Base-by-base conservation (phyloP, 2,113 vertebrate species). In the Corydoras sp. region DNA sequence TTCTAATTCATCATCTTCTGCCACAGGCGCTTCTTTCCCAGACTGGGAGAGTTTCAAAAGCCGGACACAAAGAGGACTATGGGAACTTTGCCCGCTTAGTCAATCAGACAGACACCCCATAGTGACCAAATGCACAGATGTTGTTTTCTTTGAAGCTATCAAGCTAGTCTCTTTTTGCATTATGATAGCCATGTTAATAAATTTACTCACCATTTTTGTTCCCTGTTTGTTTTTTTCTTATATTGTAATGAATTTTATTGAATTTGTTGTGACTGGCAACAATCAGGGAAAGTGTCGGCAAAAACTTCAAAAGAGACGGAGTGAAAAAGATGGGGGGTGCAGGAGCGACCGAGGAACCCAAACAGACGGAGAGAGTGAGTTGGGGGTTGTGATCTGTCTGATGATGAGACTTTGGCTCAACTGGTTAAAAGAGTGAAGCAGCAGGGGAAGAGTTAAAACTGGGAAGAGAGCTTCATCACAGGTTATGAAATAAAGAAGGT, bases 351-450 rank as follows among this genome's bases (percentile, higher is more conserved):
- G 35, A 43, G 35, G 35, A 43, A 53, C 13, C 10, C 94, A 94
- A 90, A 92, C 90, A 93, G 92, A 90, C 89, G 87, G 86, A 87
- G 93, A 91, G 89, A 91, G 89, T 83, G 90, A 43, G 62, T 31
- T 48, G 63, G 75, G 75, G 32, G 68, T 48, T 29, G 71, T 59
- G 71, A 62, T 70, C 58, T 64, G 74, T 70, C 51, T 76, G 74
- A 69, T 61, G 61, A 70, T 24, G 43, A 76, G 78, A 74, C 71
- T 68, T 43, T 65, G 61, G 69, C 92, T 94, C 93, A 92, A 95
- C 93, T 92, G 93, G 79, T 81, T 89, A 92, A 87, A 92, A 87
- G 89, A 78, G 93, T 95, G 93, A 94, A 94, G 92, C 92, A 92
- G 86, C 93, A 92, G 92, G 89, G 93, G 92, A 63, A 90, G 91